Percentiles rank a stretch among this genome's conserved stretches.
Evolutionary conservation across 2,113 vertebrate species (phyloP).

Genomic region (Penelope pileata): DNA sequence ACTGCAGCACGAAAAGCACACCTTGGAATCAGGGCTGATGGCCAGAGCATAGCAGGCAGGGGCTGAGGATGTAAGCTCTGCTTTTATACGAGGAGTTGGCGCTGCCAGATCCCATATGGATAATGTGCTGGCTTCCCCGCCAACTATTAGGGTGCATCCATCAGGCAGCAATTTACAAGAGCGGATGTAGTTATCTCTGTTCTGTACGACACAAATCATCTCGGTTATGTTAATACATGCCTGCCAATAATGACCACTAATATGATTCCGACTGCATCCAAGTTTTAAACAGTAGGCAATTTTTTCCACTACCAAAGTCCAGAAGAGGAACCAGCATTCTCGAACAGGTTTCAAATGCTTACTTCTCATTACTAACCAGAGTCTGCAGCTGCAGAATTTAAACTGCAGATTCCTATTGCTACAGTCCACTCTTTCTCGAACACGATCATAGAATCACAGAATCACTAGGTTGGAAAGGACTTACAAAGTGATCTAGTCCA

Average conservation of each 20-base stretch:
- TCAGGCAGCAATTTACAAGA: constrained; percentile 86
- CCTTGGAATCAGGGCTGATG: constrained; percentile 99
- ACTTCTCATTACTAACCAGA: background rate
- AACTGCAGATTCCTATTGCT: no score
- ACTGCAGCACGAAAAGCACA: constrained; percentile 99
- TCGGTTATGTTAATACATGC: constrained; percentile 24
- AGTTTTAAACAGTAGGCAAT: background rate
- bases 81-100: constrained; percentile 97
- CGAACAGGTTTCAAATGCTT: background rate
- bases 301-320: background rate
- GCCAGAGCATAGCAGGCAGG: constrained; percentile 97
- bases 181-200: constrained; percentile 98
- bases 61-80: constrained; percentile 96
- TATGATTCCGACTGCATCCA: background rate
- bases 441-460: no score
- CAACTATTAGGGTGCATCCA: constrained; percentile 85
- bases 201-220: constrained; percentile 80
- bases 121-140: constrained; percentile 96
- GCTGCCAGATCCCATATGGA: constrained; percentile 99
- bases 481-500: no score
- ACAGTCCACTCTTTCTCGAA: no score
- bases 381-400: no score
- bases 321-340: background rate
- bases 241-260: background rate
- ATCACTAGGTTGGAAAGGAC: no score